Evolutionary conservation across 1,140 invertebrate species (phyloP).

Genomic region (Drosophila gunungcola): DNA sequence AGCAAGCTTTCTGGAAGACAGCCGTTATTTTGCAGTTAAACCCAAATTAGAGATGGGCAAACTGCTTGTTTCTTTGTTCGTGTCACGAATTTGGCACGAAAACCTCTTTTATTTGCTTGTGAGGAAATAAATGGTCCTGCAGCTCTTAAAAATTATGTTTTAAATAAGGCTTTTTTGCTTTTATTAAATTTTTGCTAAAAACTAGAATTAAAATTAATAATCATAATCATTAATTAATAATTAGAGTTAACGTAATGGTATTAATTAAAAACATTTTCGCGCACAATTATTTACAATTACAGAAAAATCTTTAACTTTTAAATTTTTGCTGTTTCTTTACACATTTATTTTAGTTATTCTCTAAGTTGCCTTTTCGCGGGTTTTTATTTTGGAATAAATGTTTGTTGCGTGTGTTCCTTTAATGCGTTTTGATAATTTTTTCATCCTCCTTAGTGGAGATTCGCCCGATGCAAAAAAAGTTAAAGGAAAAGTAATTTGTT

Average conservation of each 20-base stretch:
- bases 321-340: slow-evolving; percentile 53
- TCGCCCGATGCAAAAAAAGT: slow-evolving; percentile 25
- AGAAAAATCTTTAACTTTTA: slow-evolving; percentile 62
- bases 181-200: slow-evolving; percentile 83
- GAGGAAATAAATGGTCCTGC: neutral
- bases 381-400: slow-evolving; percentile 73
- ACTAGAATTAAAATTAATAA: slow-evolving; percentile 83
- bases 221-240: slow-evolving; percentile 78
- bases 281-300: slow-evolving; percentile 67
- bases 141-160: slow-evolving; percentile 52
- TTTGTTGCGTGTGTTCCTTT: slow-evolving; percentile 47
- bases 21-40: too few relatives aligned
- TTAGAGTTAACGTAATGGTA: slow-evolving; percentile 78
- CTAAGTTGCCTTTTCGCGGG: slow-evolving; percentile 53
- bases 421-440: slow-evolving; percentile 37
- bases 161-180: slow-evolving; percentile 81
- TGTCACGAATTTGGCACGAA: too few relatives aligned
- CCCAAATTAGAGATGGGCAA: too few relatives aligned
- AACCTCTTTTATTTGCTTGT: too few relatives aligned
- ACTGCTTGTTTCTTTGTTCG: too few relatives aligned
- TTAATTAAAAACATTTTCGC: slow-evolving; percentile 77
- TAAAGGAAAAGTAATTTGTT: slow-evolving; percentile 26
- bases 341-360: slow-evolving; percentile 38
- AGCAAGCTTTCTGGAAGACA: too few relatives aligned
- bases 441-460: slow-evolving; percentile 5